Percentiles rank a stretch among this genome's conserved stretches.
Evolutionary conservation across 2,797 vertebrate species (phyloP).

Genomic region (Mus minutoides): DNA sequence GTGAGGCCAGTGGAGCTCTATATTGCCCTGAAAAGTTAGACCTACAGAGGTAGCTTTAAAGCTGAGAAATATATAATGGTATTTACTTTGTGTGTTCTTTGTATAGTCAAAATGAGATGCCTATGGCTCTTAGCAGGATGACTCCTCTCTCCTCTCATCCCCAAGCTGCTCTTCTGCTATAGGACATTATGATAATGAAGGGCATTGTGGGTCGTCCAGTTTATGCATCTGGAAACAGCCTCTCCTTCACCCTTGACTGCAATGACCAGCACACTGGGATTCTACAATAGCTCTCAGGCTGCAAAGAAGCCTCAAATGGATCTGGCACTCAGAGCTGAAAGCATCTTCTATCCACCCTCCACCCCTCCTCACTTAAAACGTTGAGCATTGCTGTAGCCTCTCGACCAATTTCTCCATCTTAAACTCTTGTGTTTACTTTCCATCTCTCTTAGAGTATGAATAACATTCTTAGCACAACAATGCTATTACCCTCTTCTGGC

Average conservation of each 20-base stretch:
- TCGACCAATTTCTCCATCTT: not conserved
- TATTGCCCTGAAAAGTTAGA: slow-evolving; percentile 41
- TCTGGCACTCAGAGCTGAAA: not conserved
- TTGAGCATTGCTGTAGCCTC: not conserved
- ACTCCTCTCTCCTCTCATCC: not conserved
- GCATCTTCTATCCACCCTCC: no score
- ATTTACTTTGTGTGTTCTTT: not conserved
- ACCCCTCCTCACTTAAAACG: not conserved
- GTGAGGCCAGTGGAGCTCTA: not conserved
- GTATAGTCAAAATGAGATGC: not conserved
- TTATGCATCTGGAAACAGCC: slow-evolving; percentile 10
- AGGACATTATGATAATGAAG: not conserved
- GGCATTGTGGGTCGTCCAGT: not conserved
- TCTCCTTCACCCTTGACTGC: not conserved
- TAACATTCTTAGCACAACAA: not conserved
- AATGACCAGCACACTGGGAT: not conserved
- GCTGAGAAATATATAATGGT: not conserved
- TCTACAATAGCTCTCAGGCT: no score
- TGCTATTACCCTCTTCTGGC: not conserved
- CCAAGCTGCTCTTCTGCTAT: not conserved
- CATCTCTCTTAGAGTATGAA: not conserved
- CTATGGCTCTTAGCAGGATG: not conserved
- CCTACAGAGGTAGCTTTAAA: not conserved
- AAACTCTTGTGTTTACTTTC: not conserved
- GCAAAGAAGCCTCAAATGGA: not conserved